Base-by-base conservation (phyloP, 2,113 vertebrate species). In the Leptocoma aspasia region DNA sequence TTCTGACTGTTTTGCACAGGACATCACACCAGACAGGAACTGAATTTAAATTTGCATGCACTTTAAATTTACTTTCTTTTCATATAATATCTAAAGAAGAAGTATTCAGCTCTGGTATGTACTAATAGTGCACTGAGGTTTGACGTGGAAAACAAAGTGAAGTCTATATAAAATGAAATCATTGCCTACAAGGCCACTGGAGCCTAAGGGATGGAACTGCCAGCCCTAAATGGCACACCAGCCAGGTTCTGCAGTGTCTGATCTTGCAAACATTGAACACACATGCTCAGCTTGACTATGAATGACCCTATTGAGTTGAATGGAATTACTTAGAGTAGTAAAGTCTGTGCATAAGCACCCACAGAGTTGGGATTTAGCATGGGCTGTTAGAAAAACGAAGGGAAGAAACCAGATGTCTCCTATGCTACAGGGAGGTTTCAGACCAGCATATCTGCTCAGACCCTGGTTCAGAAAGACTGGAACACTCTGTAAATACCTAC, bases 211-310 rank as follows among this genome's bases (percentile, higher is more conserved):
- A 47, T 82, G 64, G 68, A 95, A 91, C 73, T 93, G 80, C 68
- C 89, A 94, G 93, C 63, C 59, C 91, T 86, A 85, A 92, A 87
- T 84, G 77, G 70, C 2, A 4, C 70, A 87, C 81, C 78, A 91
- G 78, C 53, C 82, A 71, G 50, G 15, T 93, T 87, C 73, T 95
- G 78, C 82, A 82, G 45, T 15, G 66, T 82, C 90, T 94, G 82
- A 69, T 80, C 84, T 84, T 86, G 75, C 87, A 92, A 76, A 93
- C 63, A 21, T 28, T 82, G 84, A 91, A 88, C 53, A 91, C 83
- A 91, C 87, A 85, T 70, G 91, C 84, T 88, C 90, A 90, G 68
- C 63, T 83, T 90, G 45, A 88, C 70, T 80, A 65, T 94, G 91
- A 96, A 89, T 94, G 94, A 84, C 59, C 9, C 42, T 65, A 41